Evolutionary conservation across 2,888 invertebrate species (phyloP).

Genomic region (Thysanoteuthis rhombus): DNA sequence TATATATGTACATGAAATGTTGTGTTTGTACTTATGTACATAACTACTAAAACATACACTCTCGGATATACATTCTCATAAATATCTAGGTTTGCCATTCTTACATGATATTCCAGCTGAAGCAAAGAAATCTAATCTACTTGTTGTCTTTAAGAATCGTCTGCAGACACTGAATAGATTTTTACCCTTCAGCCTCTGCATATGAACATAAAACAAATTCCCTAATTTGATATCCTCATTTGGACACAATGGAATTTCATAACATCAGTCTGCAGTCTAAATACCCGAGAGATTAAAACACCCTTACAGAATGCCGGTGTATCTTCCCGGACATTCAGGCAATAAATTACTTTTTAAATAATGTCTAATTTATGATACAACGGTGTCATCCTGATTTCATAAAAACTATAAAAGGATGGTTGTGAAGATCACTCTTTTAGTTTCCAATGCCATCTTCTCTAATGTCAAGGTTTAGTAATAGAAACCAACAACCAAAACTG

Average conservation of each 20-base stretch:
- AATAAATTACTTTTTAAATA: too few relatives aligned
- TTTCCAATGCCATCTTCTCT: too few relatives aligned
- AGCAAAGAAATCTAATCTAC: not conserved
- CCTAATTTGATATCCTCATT: not conserved
- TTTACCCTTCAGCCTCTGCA: not conserved
- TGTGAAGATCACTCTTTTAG: too few relatives aligned
- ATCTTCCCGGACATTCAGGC: too few relatives aligned
- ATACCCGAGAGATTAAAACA: not conserved
- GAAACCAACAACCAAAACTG: too few relatives aligned
- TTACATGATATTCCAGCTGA: not conserved
- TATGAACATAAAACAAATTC: not conserved
- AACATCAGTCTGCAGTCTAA: not conserved
- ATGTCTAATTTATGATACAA: too few relatives aligned
- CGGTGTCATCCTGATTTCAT: too few relatives aligned
- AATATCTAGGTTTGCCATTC: not conserved
- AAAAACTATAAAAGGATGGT: too few relatives aligned
- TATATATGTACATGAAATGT: too few relatives aligned
- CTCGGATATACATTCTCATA: not conserved
- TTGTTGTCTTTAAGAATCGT: not conserved
- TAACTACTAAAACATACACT: not conserved
- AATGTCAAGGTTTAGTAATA: too few relatives aligned
- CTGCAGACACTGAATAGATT: not conserved
- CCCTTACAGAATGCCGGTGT: not conserved
- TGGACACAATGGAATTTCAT: not conserved
- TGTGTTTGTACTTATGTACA: too few relatives aligned